Conservation (phyloP, 2,113 vertebrate species). For the Microcebus griseorufus region DNA sequence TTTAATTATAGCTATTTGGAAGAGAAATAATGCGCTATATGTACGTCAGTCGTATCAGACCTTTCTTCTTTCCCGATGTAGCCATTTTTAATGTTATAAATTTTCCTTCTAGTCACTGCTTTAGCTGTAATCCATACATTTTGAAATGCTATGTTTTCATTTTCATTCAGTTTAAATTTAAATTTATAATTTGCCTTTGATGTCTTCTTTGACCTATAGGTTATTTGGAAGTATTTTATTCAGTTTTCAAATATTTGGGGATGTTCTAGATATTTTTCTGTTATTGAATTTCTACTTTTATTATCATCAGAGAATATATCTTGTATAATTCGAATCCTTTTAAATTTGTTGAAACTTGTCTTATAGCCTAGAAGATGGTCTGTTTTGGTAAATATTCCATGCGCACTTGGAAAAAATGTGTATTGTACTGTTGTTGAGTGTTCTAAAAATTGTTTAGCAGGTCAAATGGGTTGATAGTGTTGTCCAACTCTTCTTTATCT, state of each 20-base stretch:
- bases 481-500: neutral
- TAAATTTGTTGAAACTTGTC: slow-evolving; percentile 7
- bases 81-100: neutral
- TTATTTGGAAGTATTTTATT: slow-evolving; percentile 31
- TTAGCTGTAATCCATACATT: neutral
- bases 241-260: neutral
- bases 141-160: slow-evolving; percentile 22
- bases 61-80: neutral
- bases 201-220: neutral
- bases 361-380: neutral
- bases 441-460: neutral
- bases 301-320: neutral
- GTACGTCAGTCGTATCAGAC: neutral
- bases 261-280: neutral
- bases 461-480: neutral
- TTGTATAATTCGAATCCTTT: neutral
- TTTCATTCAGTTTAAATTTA: slow-evolving; percentile 40
- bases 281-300: slow-evolving; percentile 4
- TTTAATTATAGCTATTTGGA: neutral
- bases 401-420: neutral
- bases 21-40: neutral
- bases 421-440: neutral
- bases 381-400: neutral
- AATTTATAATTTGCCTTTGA: slow-evolving; percentile 1
- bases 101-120: neutral